Conservation (phyloP, 2,113 vertebrate species). For the Psammodynastes pulverulentus region DNA sequence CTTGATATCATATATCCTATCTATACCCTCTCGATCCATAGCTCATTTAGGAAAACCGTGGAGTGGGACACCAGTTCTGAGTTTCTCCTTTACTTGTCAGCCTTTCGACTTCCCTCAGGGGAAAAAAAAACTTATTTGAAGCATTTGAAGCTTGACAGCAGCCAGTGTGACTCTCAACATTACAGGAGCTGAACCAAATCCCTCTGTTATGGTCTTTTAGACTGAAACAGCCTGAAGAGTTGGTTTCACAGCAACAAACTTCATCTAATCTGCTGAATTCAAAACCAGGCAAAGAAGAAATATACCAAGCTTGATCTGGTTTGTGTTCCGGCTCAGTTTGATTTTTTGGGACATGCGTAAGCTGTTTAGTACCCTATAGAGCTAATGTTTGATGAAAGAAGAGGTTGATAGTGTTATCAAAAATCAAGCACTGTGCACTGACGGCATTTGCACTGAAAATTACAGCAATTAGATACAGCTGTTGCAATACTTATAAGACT, state of each 20-base stretch:
- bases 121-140: not conserved
- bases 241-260: not conserved
- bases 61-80: not conserved
- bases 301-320: not conserved
- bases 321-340: not conserved
- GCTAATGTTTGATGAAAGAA: not conserved
- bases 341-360: not conserved
- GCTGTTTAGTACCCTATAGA: not conserved
- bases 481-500: not conserved
- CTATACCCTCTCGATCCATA: not conserved
- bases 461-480: not conserved
- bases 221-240: not conserved
- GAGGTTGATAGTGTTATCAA: not conserved
- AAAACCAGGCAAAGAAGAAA: not conserved
- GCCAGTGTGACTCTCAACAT: not conserved
- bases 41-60: not conserved
- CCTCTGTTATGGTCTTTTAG: not conserved
- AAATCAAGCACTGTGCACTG: not conserved
- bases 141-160: not conserved
- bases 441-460: not conserved
- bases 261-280: not conserved
- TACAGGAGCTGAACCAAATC: not conserved
- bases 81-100: not conserved
- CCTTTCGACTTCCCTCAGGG: not conserved
- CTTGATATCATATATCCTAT: not conserved